phyloP scores from a whole-genome alignment of 2,113 vertebrate species.

The Alligator mississippiensis region DNA sequence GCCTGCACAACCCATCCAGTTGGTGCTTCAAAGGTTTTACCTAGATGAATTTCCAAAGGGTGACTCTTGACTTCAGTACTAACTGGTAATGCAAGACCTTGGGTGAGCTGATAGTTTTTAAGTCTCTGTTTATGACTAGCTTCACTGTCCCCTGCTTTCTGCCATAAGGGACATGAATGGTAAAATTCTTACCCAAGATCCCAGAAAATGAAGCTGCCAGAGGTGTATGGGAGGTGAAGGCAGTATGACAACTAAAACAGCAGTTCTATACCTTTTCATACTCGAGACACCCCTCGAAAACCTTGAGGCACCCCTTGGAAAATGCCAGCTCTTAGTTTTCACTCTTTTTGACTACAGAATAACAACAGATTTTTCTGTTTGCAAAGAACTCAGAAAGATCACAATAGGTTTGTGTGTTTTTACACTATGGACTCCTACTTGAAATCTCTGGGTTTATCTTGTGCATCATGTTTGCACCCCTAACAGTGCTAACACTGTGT shows the following conservation, averaged over 20 bases:
- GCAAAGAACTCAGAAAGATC: too few species aligned
- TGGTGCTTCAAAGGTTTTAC: background rate
- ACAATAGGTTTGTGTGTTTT: too few species aligned
- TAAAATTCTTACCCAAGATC: background rate
- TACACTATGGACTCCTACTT: too few species aligned
- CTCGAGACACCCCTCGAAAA: too few species aligned
- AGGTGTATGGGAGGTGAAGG: background rate
- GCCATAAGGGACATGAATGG: background rate
- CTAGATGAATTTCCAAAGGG: background rate
- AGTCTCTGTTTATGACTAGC: background rate
- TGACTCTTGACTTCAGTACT: background rate
- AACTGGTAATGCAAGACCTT: background rate
- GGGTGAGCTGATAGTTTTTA: rapidly evolving
- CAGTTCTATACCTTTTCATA: too few species aligned
- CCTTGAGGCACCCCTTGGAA: too few species aligned
- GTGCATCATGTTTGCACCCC: too few species aligned
- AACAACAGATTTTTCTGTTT: too few species aligned
- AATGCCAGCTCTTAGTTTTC: too few species aligned
- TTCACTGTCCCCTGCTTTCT: background rate
- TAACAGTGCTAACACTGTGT: too few species aligned
- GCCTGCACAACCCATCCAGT: background rate
- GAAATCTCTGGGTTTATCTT: too few species aligned
- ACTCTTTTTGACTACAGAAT: too few species aligned
- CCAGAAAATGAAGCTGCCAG: constrained; percentile 3
- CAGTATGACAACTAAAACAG: background rate